Conservation (phyloP, 2,113 vertebrate genomes). For the Pomatostomus ruficeps region DNA sequence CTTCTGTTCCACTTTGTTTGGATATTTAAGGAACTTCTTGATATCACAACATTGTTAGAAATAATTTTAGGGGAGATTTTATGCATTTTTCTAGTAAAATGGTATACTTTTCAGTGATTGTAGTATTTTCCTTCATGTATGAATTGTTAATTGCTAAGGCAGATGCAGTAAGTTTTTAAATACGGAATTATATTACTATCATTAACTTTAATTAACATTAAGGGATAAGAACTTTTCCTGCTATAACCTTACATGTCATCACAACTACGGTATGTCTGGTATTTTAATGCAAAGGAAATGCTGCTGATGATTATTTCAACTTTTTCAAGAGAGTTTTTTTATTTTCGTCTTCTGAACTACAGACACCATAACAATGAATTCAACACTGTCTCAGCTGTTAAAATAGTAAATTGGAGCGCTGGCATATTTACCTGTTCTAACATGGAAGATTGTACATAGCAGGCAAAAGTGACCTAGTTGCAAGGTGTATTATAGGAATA, state of each 20-base stretch:
- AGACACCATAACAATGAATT: not conserved
- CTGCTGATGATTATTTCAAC: not conserved
- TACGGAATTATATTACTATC: not conserved
- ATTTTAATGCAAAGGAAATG: not conserved
- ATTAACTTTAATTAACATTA: not conserved
- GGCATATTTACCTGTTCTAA: not conserved
- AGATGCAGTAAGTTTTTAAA: not conserved
- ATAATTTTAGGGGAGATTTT: not conserved
- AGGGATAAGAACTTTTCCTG: not conserved
- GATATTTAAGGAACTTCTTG: not conserved
- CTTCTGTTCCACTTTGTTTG: not conserved
- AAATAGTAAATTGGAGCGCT: not conserved
- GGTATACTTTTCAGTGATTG: not conserved
- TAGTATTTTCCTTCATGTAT: not conserved
- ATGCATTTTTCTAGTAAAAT: not conserved
- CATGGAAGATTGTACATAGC: not conserved
- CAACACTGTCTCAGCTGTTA: not conserved
- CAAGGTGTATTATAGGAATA: not conserved
- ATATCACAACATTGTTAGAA: not conserved
- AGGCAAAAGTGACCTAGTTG: not conserved
- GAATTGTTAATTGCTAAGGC: not conserved
- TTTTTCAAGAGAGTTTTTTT: not conserved
- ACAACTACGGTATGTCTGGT: not conserved
- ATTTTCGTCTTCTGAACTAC: not conserved
- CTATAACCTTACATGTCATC: not conserved